Base-by-base conservation (phyloP, 2,797 vertebrate species). In the Echeneis naucrates region DNA sequence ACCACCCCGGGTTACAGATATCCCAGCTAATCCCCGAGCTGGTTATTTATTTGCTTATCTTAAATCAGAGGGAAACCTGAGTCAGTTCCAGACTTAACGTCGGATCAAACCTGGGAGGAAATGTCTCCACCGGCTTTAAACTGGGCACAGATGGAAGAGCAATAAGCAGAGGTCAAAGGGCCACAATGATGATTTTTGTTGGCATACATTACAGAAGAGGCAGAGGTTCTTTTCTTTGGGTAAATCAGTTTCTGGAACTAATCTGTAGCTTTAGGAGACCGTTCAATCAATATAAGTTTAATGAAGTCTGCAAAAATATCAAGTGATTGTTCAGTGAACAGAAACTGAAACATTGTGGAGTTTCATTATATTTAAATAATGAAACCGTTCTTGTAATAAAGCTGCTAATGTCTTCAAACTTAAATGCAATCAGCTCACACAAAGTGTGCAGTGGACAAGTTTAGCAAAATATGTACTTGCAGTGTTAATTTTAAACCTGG, bases 41-140 rank as follows among this genome's bases (percentile, higher is more conserved):
- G 87, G 72, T 78, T 89, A 91, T 89, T 88, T 90, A 83, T 92
- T 92, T 88, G 77, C 81, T 88, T 79, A 72, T 71, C 77, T 87
- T 67, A 78, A 75, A 76, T 47, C 86, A 47, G 84, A 78, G 78
- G 82, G 73, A 77, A 63, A 51, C 57, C 65, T 2, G 5, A 57
- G 68, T 74, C 62, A 10, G 47, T 55, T 65, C 52, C 68, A 58
- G 78, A 80, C 52, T 76, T 78, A 68, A 69, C 13, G 38, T 38
- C 8, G 47, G 68, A 83, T 84, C 79, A 70, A 76, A 77, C 72
- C 47, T 1, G 11, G 45, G 81, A 87, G 87, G 81, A 87, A 87
- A 86, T 54, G 73, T 84, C 75, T 75, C 66, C 67, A 62, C 75
- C 72, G 47, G 68, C 27, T 1, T 64, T 69, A 65, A 23, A 57